Conservation (phyloP, 2,113 vertebrate genomes). For the Gymnarchus niloticus region DNA sequence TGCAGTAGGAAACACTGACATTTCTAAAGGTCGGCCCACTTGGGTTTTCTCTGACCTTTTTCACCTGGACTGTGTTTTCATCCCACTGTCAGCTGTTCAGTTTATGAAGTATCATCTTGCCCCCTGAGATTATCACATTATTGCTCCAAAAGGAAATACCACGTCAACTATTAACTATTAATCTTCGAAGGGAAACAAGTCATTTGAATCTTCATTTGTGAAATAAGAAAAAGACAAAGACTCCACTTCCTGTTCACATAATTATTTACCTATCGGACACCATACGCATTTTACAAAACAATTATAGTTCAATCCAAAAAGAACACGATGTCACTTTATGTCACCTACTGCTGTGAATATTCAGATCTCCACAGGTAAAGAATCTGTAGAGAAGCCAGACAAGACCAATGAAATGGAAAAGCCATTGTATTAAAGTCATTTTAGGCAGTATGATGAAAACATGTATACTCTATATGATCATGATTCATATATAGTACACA, state of each 20-base stretch:
- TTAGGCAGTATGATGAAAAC: background rate
- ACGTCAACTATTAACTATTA: background rate
- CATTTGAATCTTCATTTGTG: background rate
- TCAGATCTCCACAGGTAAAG: background rate
- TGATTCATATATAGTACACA: background rate
- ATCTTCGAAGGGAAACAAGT: background rate
- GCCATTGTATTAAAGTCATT: background rate
- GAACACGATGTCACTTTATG: background rate
- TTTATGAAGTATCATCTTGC: slow-evolving; percentile 12
- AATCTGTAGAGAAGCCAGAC: background rate
- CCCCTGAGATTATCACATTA: background rate
- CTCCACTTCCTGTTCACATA: background rate
- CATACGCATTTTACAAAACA: background rate
- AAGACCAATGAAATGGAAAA: background rate
- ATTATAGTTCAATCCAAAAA: background rate
- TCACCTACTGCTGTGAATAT: background rate
- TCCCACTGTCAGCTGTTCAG: background rate
- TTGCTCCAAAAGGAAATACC: background rate
- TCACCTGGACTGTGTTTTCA: slow-evolving; percentile 14
- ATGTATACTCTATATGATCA: background rate
- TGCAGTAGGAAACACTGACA: background rate
- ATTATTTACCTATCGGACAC: background rate
- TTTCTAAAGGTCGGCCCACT: slow-evolving; percentile 20
- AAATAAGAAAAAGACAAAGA: background rate
- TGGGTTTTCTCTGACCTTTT: slow-evolving; percentile 19